Evolutionary conservation across 2,888 invertebrate genomes (phyloP).

Genomic region (Thysanoteuthis rhombus): DNA sequence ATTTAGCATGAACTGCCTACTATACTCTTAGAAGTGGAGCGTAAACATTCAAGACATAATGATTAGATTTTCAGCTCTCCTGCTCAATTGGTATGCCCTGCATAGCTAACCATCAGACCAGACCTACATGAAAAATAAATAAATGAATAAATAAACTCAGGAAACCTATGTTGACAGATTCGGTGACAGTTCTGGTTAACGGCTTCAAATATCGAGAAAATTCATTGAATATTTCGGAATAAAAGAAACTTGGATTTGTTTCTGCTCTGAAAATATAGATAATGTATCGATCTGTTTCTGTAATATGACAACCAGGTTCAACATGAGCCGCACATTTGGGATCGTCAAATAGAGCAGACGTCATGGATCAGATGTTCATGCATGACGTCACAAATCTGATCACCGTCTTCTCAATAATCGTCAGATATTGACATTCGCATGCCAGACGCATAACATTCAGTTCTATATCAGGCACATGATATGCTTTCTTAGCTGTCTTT

Average conservation of each 20-base stretch:
- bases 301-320: not conserved
- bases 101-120: too few species aligned
- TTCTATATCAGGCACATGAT: not conserved
- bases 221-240: too few species aligned
- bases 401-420: not conserved
- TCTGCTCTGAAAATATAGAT: not conserved
- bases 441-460: not conserved
- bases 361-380: not conserved
- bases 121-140: too few species aligned
- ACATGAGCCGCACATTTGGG: not conserved
- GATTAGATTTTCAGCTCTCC: too few species aligned
- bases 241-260: not conserved
- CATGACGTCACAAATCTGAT: not conserved
- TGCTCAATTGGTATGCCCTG: too few species aligned
- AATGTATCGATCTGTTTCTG: not conserved
- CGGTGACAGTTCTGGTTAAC: too few species aligned
- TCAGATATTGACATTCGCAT: not conserved
- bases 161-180: too few species aligned
- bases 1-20: too few species aligned
- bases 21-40: too few species aligned
- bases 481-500: not conserved
- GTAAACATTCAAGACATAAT: too few species aligned
- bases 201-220: too few species aligned
- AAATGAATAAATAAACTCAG: too few species aligned
- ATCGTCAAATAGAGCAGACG: not conserved